phyloP scores from a whole-genome alignment of 2,888 invertebrate genomes.

The Volucella zonaria region DNA sequence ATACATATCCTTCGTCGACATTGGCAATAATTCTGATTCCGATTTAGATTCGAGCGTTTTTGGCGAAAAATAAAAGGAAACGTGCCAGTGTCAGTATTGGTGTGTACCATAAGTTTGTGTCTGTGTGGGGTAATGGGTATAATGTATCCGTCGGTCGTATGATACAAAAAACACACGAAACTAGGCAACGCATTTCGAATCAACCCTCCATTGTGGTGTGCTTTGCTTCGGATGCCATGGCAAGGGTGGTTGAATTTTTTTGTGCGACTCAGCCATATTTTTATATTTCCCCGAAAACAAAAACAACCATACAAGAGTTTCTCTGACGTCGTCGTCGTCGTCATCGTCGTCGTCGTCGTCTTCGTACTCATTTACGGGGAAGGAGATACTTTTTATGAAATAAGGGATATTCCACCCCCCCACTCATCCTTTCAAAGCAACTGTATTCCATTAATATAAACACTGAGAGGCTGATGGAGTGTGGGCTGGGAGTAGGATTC shows the following conservation, averaged over 20 bases:
- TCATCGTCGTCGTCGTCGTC: too few species aligned
- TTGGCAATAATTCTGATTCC: slow-evolving; percentile 68
- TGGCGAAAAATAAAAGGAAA: slow-evolving; percentile 33
- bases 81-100: neutral
- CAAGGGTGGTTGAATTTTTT: slow-evolving; percentile 52
- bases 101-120: neutral
- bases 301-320: neutral
- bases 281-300: slow-evolving; percentile 51
- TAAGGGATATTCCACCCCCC: slow-evolving; percentile 61
- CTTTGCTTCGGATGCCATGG: neutral
- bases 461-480: neutral
- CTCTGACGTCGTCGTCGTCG: too few species aligned
- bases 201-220: slow-evolving; percentile 26
- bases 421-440: neutral
- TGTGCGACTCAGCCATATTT: slow-evolving; percentile 72
- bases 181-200: slow-evolving; percentile 57
- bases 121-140: slow-evolving; percentile 6
- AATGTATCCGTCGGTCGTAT: neutral
- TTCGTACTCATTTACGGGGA: neutral
- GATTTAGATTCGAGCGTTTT: slow-evolving; percentile 66
- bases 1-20: slow-evolving; percentile 45
- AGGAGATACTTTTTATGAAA: slow-evolving; percentile 69
- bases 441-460: slow-evolving; percentile 60
- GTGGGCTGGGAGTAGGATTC: slow-evolving; percentile 3
- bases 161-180: slow-evolving; percentile 21